These are phyloP conservation scores for Glaucidium brasilianum DNA, from an alignment of 2,113 vertebrate genomes.

Conservation along the genomic window DNA sequence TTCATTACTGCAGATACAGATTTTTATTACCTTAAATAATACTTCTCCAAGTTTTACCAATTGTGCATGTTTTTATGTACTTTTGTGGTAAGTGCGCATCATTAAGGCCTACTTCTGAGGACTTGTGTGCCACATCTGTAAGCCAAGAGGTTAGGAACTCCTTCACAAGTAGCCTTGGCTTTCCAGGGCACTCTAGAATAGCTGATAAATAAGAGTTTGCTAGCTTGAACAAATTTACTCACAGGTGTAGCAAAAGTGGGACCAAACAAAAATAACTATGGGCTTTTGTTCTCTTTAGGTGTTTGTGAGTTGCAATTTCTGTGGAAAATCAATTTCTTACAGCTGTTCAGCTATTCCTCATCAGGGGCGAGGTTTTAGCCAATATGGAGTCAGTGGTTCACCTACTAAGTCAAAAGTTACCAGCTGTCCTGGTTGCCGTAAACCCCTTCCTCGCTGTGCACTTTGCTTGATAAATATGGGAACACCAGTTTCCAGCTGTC, in stretches of 20 bases:
- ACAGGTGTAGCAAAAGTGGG: not conserved
- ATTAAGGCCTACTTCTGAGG: not conserved
- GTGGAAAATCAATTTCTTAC: conserved; percentile 98
- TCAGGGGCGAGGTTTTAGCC: conserved; percentile 96
- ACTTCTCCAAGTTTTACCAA: not conserved
- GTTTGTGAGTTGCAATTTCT: conserved; percentile 99
- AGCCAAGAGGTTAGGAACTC: not conserved
- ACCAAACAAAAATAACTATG: not conserved
- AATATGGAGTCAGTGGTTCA: conserved; percentile 95
- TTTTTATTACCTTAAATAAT: not conserved
- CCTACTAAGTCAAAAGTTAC: conserved; percentile 98
- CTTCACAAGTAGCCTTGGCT: not conserved
- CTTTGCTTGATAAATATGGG: conserved; percentile 99
- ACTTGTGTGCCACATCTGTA: not conserved
- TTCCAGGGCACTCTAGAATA: not conserved
- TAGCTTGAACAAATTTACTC: not conserved
- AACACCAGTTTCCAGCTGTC: conserved; percentile 93
- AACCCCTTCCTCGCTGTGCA: conserved; percentile 95
- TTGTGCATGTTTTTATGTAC: not conserved
- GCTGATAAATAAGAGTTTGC: not conserved
- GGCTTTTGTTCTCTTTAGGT: conserved; percentile 76
- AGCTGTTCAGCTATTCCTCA: conserved; percentile 94
- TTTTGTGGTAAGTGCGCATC: not conserved
- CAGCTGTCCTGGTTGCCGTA: conserved; percentile 96
- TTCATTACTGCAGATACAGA: not conserved